Percentiles rank a stretch among this genome's conserved stretches.
Conservation (phyloP, 2,113 vertebrate species). For the Xiphias gladius region DNA sequence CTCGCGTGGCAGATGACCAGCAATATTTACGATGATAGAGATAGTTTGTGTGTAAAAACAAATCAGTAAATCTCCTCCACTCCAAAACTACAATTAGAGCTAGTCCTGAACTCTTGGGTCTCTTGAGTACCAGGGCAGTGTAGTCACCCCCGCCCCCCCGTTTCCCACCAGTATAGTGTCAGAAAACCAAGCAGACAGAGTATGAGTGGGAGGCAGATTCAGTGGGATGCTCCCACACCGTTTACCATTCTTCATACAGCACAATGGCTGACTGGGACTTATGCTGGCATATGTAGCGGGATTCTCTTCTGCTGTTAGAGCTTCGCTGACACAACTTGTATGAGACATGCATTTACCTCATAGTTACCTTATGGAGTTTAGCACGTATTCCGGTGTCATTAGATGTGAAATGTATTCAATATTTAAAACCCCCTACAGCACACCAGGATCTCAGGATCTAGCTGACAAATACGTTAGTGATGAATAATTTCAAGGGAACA, state of each 20-base stretch:
- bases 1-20: constrained; percentile 30
- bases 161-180: constrained; percentile 61
- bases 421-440: constrained; percentile 55
- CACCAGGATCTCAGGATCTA: constrained; percentile 38
- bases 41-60: constrained; percentile 62
- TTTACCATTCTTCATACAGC: constrained; percentile 57
- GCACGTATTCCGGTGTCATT: constrained; percentile 12
- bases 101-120: constrained; percentile 42
- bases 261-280: constrained; percentile 37
- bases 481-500: constrained; percentile 75
- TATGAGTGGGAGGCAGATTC: constrained; percentile 68
- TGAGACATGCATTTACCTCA: constrained; percentile 62
- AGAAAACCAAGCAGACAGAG: constrained; percentile 31
- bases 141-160: constrained; percentile 38
- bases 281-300: constrained; percentile 54
- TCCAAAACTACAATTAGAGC: constrained; percentile 53
- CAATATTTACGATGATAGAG: constrained; percentile 8
- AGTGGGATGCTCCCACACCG: constrained; percentile 50
- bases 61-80: constrained; percentile 56
- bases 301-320: constrained; percentile 61
- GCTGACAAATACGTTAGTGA: constrained; percentile 62
- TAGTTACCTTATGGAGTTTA: constrained; percentile 49
- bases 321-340: constrained; percentile 49
- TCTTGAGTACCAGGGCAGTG: constrained; percentile 36
- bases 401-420: constrained; percentile 57